Base-by-base conservation (phyloP, 1,140 invertebrate genomes). In the Bombus confusus region DNA sequence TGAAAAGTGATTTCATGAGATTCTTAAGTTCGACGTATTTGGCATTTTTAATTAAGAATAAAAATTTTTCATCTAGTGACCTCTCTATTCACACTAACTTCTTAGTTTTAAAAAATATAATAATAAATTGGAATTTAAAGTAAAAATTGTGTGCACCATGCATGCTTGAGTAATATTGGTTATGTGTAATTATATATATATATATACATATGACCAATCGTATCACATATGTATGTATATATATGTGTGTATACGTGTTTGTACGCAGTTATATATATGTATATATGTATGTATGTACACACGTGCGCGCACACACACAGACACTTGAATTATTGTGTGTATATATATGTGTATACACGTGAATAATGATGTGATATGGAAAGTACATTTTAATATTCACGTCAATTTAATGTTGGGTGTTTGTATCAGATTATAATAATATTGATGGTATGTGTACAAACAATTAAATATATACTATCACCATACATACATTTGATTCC, bases 361-460 rank as follows among this genome's bases (percentile, higher is more conserved):
- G 84, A 90, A 86, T 84, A 83, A 87, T 91, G 88, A 90, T 89
- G 87, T 91, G 86, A 88, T 90, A 88, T 72, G 39, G 64, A 86
- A 82, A 91, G 86, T 88, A 85, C 80, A 91, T 92, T 90, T 92
- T 92, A 86, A 90, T 92, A 77, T 91, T 90, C 83, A 86, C 90
- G 87, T 88, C 88, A 90, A 86, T 88, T 88, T 91, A 86, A 86
- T 90, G 87, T 90, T 87, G 72, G 52, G 85, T 91, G 89, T 84
- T 52, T 80, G 86, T 92, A 88, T 92, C 87, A 73, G 84, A 79
- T 82, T 91, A 83, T 93, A 93, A 91, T 86, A 87, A 91, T 88
- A 88, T 88, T 87, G 86, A 90, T 87, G 82, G 85, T 92, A 92
- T 86, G 81, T 92, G 88, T 93, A 93, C 89, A 92, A 93, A 92